Evolutionary conservation across 2,888 invertebrate genomes (phyloP).

Genomic region (Selenia dentaria): DNA sequence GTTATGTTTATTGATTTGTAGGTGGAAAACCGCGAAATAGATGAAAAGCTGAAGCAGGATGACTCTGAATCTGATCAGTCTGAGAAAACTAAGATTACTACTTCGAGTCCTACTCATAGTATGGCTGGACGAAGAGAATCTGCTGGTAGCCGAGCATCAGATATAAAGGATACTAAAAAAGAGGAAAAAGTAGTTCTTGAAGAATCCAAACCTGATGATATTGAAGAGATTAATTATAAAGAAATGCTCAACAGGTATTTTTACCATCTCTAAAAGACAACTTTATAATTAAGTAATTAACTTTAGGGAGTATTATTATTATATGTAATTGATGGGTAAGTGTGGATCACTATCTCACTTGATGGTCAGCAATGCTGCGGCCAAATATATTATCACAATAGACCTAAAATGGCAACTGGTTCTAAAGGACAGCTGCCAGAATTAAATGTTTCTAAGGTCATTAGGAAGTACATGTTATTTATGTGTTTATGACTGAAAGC

Average conservation of each 20-base stretch:
- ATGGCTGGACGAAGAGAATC: conserved; percentile 78
- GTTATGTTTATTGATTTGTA: conserved; percentile 84
- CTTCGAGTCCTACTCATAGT: conserved; percentile 84
- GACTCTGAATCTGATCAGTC: conserved; percentile 86
- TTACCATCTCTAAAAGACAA: no score
- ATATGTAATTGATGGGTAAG: no score
- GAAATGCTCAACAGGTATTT: conserved; percentile 74
- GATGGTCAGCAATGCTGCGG: no score
- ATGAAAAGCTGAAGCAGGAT: conserved; percentile 87
- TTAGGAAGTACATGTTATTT: no score
- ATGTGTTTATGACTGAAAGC: no score
- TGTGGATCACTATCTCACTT: no score
- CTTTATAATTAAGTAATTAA: no score
- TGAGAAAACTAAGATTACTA: conserved; percentile 85
- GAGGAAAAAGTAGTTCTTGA: conserved; percentile 29
- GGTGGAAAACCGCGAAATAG: conserved; percentile 84
- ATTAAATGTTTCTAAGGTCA: no score
- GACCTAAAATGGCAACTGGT: no score
- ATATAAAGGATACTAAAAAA: conserved; percentile 79
- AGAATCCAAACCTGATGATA: conserved; percentile 75
- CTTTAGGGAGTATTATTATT: no score
- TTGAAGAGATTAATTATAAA: conserved; percentile 85
- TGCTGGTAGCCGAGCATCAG: conserved; percentile 75
- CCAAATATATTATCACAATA: no score
- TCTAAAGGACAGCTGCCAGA: no score